A percentile compares a stretch with the other conserved stretches of the same genome.
Conservation (phyloP, 2,113 vertebrate species). For the Indicator maculatus region DNA sequence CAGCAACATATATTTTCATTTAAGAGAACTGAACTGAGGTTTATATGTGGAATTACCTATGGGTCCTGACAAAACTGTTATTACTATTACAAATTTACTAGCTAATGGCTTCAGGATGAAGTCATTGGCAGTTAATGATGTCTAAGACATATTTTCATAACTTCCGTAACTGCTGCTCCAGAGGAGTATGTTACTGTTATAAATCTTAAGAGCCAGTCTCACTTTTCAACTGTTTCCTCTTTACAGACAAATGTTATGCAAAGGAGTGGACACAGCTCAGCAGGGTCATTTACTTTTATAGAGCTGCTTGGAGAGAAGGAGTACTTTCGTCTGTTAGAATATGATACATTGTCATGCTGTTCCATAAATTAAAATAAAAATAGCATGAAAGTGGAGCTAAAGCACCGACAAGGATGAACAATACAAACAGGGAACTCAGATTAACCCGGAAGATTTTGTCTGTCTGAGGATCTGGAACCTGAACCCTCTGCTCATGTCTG, state of each 20-base stretch:
- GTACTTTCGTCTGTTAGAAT: not conserved
- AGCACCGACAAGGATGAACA: not conserved
- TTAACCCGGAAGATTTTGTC: not conserved
- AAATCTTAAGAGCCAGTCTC: constrained; percentile 22
- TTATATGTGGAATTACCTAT: constrained; percentile 50
- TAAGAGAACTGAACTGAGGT: constrained; percentile 9
- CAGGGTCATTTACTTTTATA: constrained; percentile 41
- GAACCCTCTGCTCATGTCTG: not conserved
- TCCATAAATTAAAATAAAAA: not conserved
- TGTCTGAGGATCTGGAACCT: not conserved
- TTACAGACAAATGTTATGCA: constrained; percentile 10
- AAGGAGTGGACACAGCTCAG: constrained; percentile 11
- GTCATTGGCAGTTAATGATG: constrained; percentile 38
- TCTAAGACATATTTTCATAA: constrained; percentile 47
- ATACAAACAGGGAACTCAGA: not conserved
- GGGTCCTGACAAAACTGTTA: constrained; percentile 53
- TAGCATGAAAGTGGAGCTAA: not conserved
- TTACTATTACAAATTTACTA: constrained; percentile 56
- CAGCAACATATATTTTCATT: constrained; percentile 25
- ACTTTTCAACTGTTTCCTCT: constrained; percentile 22
- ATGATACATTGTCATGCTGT: not conserved
- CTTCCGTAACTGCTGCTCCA: not conserved
- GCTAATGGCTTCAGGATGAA: constrained; percentile 48
- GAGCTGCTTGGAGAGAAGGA: constrained; percentile 14
- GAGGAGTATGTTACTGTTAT: not conserved